Conservation (phyloP, 2,888 invertebrate genomes). For the Tridacna gigas region DNA sequence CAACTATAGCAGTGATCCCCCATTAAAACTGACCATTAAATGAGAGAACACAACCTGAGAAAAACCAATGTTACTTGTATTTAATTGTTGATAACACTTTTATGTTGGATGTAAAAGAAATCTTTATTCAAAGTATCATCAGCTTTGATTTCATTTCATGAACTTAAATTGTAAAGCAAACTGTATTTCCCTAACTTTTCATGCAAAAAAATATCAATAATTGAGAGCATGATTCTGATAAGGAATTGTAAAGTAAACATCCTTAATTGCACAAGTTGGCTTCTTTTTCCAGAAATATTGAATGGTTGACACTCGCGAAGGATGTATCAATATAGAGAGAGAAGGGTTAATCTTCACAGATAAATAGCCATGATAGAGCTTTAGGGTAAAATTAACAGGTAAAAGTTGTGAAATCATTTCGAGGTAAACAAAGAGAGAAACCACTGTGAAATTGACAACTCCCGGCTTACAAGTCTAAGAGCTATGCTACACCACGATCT, state of each 20-base stretch:
- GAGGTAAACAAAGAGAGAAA: constrained; percentile 46
- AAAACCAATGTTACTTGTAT: constrained; percentile 16
- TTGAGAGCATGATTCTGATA: not conserved
- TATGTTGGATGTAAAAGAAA: not conserved
- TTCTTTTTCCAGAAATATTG: no score
- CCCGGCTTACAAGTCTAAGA: not conserved
- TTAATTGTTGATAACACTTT: constrained; percentile 29
- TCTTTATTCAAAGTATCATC: no score
- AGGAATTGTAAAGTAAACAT: not conserved
- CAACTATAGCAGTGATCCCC: no score
- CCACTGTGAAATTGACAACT: constrained; percentile 35
- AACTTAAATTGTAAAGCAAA: no score
- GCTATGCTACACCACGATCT: not conserved
- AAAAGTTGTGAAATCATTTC: constrained; percentile 43
- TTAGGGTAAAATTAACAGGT: constrained; percentile 61
- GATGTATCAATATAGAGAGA: not conserved
- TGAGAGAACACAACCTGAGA: not conserved
- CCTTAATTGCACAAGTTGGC: no score
- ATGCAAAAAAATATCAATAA: constrained; percentile 11
- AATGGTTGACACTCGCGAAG: no score
- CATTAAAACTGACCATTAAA: not conserved
- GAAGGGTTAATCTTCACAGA: constrained; percentile 22
- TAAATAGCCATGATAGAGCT: constrained; percentile 36
- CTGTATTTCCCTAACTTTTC: no score
- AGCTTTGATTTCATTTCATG: no score